Evolutionary conservation across 2,888 invertebrate genomes (phyloP).

Genomic region (Argyresthia goedartella): DNA sequence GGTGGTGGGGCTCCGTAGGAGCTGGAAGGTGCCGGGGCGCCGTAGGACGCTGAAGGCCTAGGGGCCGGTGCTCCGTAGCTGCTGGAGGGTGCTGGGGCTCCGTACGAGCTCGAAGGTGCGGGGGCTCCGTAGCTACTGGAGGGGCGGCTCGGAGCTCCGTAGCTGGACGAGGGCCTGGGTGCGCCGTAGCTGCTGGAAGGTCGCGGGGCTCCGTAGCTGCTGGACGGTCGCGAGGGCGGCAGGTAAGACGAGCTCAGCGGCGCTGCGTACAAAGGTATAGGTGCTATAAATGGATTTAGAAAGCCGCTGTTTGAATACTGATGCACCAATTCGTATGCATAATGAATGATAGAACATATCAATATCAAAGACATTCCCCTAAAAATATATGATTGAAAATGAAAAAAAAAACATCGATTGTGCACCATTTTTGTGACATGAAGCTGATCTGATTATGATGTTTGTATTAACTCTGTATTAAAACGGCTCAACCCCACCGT

Average conservation of each 20-base stretch:
- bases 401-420: no score
- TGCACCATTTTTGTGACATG: no score
- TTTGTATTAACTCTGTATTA: no score
- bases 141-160: constrained; percentile 29
- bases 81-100: constrained; percentile 37
- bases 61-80: constrained; percentile 25
- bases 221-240: constrained; percentile 56
- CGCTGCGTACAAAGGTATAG: constrained; percentile 44
- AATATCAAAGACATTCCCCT: no score
- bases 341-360: no score
- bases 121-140: constrained; percentile 46
- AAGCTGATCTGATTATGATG: no score
- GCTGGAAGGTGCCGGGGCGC: constrained; percentile 30
- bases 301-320: background rate
- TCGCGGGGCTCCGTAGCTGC: constrained; percentile 35
- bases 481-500: no score
- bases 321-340: no score
- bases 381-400: no score
- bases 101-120: constrained; percentile 47
- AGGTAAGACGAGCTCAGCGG: constrained; percentile 71
- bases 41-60: constrained; percentile 27
- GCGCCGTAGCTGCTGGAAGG: constrained; percentile 45
- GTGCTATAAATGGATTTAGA: constrained; percentile 15
- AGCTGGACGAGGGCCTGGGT: constrained; percentile 22
- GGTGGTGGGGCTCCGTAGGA: constrained; percentile 50